Conservation (phyloP, 2,113 vertebrate species). For the Gobius niger region DNA sequence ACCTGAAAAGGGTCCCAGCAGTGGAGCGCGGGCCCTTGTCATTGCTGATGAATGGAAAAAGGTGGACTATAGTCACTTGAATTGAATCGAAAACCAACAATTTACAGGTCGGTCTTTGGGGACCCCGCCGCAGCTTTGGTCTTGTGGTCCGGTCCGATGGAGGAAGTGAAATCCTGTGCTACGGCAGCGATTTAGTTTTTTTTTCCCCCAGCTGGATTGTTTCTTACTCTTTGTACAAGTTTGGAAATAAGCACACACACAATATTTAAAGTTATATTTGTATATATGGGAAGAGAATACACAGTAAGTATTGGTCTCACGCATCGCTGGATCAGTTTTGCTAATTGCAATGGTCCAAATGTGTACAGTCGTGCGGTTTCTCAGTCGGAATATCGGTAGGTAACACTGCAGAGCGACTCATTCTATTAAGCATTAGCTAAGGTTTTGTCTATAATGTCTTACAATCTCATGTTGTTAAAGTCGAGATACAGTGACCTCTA, state of each 20-base stretch:
- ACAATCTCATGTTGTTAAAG: too few species aligned
- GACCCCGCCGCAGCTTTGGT: conserved; percentile 18
- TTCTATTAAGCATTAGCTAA: not conserved
- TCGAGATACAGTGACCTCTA: not conserved
- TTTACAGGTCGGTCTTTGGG: conserved; percentile 31
- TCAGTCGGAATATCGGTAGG: conserved; percentile 5
- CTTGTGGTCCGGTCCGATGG: conserved; percentile 40
- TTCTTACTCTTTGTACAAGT: conserved; percentile 70
- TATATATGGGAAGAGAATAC: conserved; percentile 54
- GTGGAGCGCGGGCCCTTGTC: conserved; percentile 18
- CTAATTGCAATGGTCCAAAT: not conserved
- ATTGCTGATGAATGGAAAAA: conserved; percentile 12
- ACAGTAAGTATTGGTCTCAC: conserved; percentile 46
- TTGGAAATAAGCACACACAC: conserved; percentile 62
- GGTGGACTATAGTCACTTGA: conserved; percentile 13
- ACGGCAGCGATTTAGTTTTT: conserved; percentile 18
- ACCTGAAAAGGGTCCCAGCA: conserved; percentile 16
- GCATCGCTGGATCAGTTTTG: conserved; percentile 40
- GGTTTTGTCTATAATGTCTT: not conserved
- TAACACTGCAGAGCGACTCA: not conserved
- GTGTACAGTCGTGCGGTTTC: conserved; percentile 18
- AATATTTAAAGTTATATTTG: conserved; percentile 55
- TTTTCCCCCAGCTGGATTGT: conserved; percentile 43
- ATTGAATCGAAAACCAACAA: conserved; percentile 30
- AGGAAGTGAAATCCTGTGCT: conserved; percentile 25